Conservation (phyloP, 2,797 vertebrate species). For the Philypnodon macrostomus region DNA sequence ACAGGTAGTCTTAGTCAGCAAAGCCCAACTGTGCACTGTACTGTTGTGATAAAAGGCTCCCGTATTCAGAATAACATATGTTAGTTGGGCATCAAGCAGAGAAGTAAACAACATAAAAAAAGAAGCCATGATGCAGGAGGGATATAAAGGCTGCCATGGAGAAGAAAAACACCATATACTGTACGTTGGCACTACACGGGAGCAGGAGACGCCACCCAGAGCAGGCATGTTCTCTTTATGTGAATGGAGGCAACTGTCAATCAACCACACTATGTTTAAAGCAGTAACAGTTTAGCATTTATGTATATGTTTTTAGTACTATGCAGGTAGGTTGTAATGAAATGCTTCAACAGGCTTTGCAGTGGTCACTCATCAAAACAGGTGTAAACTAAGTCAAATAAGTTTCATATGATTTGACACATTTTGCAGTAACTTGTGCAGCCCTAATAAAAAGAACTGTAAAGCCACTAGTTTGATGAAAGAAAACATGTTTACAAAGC, state of each 20-base stretch:
- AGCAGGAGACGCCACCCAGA: slow-evolving; percentile 5
- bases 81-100: slow-evolving; percentile 35
- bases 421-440: no score
- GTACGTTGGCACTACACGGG: slow-evolving; percentile 18
- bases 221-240: slow-evolving; percentile 9
- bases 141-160: slow-evolving; percentile 19
- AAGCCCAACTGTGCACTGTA: slow-evolving; percentile 32
- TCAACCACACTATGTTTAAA: not conserved
- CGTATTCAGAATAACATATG: slow-evolving; percentile 38
- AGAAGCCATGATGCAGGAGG: slow-evolving; percentile 22
- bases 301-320: no score
- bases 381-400: no score
- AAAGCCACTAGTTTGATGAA: no score
- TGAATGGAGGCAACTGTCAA: not conserved
- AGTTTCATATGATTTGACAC: no score
- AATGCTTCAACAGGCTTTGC: no score
- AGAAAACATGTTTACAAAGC: not conserved
- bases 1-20: slow-evolving; percentile 29
- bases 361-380: no score
- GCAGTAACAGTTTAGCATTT: no score
- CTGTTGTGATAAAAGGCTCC: slow-evolving; percentile 32
- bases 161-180: slow-evolving; percentile 29
- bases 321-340: not conserved
- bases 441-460: no score
- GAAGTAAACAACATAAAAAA: slow-evolving; percentile 35